Evolutionary conservation across 2,797 vertebrate genomes (phyloP), one percentile per base, ranked within the genome.

Genomic region (Aulostomus chinensis): DNA sequence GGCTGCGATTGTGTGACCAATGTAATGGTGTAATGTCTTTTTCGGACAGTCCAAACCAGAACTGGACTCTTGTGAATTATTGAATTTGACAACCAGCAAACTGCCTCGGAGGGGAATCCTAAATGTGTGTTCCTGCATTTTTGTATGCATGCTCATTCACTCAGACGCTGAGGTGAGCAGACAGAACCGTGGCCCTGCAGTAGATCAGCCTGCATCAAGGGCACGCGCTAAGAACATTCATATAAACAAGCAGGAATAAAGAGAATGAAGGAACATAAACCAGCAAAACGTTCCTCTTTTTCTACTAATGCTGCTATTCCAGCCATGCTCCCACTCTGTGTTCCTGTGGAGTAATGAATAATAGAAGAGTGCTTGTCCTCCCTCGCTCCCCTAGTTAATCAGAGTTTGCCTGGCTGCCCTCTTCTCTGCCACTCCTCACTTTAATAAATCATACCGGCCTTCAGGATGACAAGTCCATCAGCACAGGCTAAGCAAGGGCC

Each of bases 381-480:
- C 78, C 73, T 81, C 59, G 58, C 80, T 90, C 77, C 75, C 73
- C 62, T 67, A 69, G 78, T 88, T 89, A 89, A 90, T 91, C 88
- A 88, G 85, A 63, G 81, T 79, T 83, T 49, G 84, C 81, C 81
- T 88, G 84, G 77, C 86, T 86, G 84, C 83, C 82, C 89, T 85
- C 76, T 70, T 60, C 68, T 39, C 68, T 68, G 76, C 72, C 76
- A 65, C 74, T 81, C 79, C 77, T 73, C 53, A 42, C 81, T 82
- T 87, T 82, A 83, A 90, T 90, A 90, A 90, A 92, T 91, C 86
- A 91, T 91, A 81, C 80, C 81, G 78, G 79, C 72, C 66, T 73
- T 84, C 75, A 77, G 76, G 70, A 73, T 40, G 68, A 77, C 81
- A 76, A 74, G 80, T 73, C 62, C 40, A 54, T 60, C 53, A 65